Percentiles rank a stretch among this genome's conserved stretches.
phyloP scores from a whole-genome alignment of 2,113 vertebrate species.

The Toxotes jaculatrix region DNA sequence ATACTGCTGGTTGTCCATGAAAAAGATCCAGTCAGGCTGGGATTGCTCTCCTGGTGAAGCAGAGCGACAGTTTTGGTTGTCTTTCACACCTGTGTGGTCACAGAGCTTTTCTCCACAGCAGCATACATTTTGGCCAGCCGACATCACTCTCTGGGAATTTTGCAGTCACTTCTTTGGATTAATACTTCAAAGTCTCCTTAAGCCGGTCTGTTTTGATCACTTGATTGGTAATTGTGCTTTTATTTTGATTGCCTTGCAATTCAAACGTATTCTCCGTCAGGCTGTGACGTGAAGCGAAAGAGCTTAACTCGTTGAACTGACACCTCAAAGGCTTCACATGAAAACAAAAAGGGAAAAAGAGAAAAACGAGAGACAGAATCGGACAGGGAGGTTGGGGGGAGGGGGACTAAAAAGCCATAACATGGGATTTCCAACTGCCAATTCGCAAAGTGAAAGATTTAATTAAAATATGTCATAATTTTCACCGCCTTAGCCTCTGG shows the following conservation, averaged over 20 bases:
- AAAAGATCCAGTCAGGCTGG: conserved; percentile 15
- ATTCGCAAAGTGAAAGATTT: conserved; percentile 81
- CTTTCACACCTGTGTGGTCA: conserved; percentile 59
- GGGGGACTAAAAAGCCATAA: conserved; percentile 61
- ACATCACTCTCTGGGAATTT: conserved; percentile 64
- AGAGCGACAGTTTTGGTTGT: conserved; percentile 10
- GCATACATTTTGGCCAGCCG: conserved; percentile 27
- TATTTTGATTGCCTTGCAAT: conserved; percentile 72
- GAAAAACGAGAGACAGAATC: conserved; percentile 48
- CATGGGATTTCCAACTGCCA: conserved; percentile 78
- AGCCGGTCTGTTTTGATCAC: conserved; percentile 69
- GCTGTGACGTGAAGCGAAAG: conserved; percentile 66
- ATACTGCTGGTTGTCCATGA: not conserved
- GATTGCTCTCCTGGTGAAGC: conserved; percentile 26
- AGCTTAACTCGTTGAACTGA: conserved; percentile 75
- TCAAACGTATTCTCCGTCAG: conserved; percentile 56
- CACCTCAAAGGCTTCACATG: conserved; percentile 73
- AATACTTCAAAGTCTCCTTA: conserved; percentile 73
- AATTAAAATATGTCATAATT: conserved; percentile 85
- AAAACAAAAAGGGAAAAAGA: conserved; percentile 56
- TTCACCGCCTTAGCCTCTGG: conserved; percentile 78
- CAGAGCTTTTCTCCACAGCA: conserved; percentile 14
- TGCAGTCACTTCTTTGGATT: conserved; percentile 65
- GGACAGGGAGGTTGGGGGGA: conserved; percentile 27
- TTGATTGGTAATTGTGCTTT: conserved; percentile 71